Evolutionary conservation across 2,113 vertebrate genomes (phyloP), one percentile per base, ranked within the genome.

Genomic region (Paedocypris sp.): DNA sequence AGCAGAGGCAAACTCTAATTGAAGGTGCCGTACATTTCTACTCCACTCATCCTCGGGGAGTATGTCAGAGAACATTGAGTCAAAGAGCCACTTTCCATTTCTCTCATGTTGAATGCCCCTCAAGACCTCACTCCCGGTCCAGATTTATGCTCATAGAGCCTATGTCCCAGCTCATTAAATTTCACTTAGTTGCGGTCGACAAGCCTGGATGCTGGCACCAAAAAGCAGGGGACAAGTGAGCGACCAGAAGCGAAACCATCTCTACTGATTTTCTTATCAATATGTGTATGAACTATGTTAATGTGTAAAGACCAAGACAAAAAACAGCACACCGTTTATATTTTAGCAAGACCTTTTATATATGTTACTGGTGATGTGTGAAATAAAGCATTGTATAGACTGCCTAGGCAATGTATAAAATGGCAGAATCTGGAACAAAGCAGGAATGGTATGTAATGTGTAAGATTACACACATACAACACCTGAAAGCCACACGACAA

Each of bases 121-220:
- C 36, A 43, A 43, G 53, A 18, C 47, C 52, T 29, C 25, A 11
- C 32, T 57, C 57, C 23, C 22, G n/a, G 38, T 50, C 59, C 56
- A 60, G 61, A 50, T 64, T 50, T 56, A 22, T 66, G 35, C 51
- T 28, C 33, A 11, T 54, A 60, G 60, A 67, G 60, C 38, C 52
- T 32, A 26, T 45, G 46, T 59, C 51, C 67, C 20, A 3, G 54
- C 62, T 70, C 59, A 60, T 68, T 66, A 63, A 61, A 68, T 68
- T 74, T 72, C 65, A 72, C 38, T 68, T 74, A 68, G 64, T 39
- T 51, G 45, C 43, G 31, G 15, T 63, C 42, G 47, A 64, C 36
- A 57, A n/a, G 43, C 45, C 19, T 31, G 57, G 48, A 52, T 3
- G 15, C 49, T 25, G 60, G 39, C 47, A 39, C 49, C 46, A 51